A percentile compares a stretch with the other conserved stretches of the same genome.
Conservation (phyloP, 2,797 vertebrate species). For the Eupleurogrammus muticus region DNA sequence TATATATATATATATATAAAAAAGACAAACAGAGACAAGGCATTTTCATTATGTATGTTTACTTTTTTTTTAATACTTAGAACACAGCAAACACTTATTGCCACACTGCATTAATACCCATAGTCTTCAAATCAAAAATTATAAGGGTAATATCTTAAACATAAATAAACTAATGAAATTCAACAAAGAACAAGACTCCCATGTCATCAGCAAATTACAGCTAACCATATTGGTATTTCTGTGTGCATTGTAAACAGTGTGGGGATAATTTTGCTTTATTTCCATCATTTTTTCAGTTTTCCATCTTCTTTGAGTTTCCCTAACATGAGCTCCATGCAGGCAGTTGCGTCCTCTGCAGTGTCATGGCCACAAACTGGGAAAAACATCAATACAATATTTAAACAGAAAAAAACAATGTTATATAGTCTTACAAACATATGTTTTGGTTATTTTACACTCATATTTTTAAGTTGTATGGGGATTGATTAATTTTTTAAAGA, state of each 20-base stretch:
- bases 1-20: neutral
- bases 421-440: neutral
- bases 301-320: constrained; percentile 87
- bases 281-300: constrained; percentile 81
- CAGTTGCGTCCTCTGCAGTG: constrained; percentile 82
- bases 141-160: constrained; percentile 16
- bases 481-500: constrained; percentile 38
- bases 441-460: neutral
- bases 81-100: neutral
- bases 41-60: constrained; percentile 53
- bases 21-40: neutral
- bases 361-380: constrained; percentile 81
- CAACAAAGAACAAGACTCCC: neutral
- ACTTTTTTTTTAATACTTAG: constrained; percentile 38
- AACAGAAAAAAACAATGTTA: neutral
- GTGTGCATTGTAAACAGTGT: constrained; percentile 5
- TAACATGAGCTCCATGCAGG: constrained; percentile 88
- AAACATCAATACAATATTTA: constrained; percentile 35
- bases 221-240: neutral
- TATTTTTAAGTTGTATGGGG: neutral
- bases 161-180: constrained; percentile 26
- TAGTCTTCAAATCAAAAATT: constrained; percentile 27
- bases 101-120: constrained; percentile 6
- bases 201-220: neutral
- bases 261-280: constrained; percentile 38